These are phyloP conservation scores for Pycnonotus jocosus DNA, from an alignment of 2,113 vertebrate species.

Conservation along the genomic window DNA sequence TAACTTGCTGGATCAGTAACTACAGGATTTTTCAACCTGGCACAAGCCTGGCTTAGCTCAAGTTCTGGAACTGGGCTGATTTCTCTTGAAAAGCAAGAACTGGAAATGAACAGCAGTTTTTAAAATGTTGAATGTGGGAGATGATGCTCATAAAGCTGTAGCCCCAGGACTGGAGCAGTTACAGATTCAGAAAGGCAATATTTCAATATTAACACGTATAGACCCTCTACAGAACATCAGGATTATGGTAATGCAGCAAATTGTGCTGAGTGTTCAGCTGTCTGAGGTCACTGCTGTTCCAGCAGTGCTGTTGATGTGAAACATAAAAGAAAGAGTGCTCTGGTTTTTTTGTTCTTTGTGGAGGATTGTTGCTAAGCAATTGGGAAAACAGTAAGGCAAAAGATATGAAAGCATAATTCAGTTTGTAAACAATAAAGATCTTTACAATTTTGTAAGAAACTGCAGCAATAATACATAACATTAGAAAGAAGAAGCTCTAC, in stretches of 20 bases:
- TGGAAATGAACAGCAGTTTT: not conserved
- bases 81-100: not conserved
- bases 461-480: conserved; percentile 64
- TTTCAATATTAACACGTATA: not conserved
- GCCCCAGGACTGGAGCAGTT: not conserved
- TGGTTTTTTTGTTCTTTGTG: not conserved
- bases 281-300: not conserved
- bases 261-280: not conserved
- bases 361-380: conserved; percentile 74
- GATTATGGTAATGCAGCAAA: not conserved
- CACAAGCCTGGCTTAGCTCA: not conserved
- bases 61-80: not conserved
- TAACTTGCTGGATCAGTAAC: not conserved
- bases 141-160: not conserved
- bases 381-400: conserved; percentile 27
- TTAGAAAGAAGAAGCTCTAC: conserved; percentile 36
- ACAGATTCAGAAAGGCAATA: not conserved
- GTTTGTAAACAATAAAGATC: conserved; percentile 69
- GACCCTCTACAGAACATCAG: not conserved
- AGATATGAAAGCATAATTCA: conserved; percentile 73
- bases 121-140: not conserved
- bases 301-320: not conserved
- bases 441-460: conserved; percentile 49
- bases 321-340: conserved; percentile 19
- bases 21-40: not conserved